Base-by-base conservation (phyloP, 2,113 vertebrate genomes). In the Opisthocomus hoazin region DNA sequence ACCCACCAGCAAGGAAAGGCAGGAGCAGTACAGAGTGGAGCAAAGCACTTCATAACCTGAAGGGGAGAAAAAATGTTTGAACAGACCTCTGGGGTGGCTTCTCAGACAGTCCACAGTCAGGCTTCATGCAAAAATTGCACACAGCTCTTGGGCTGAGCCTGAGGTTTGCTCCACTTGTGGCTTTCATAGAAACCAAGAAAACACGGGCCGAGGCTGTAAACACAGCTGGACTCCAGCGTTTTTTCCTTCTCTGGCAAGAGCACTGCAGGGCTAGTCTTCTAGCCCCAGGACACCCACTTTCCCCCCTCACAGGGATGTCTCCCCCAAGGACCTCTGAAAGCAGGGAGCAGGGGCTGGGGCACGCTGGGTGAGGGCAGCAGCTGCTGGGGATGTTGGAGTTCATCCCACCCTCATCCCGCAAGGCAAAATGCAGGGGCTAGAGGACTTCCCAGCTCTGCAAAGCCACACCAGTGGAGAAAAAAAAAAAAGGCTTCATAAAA, bases 1-100 rank as follows among this genome's bases (percentile, higher is more conserved):
- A 11, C 0, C 0, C 50, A 30, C 18, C 50, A 54, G 57, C n/a
- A 7, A 6, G 0, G 4, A 30, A 77, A 83, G n/a, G 26, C 41
- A 87, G 74, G 68, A 74, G 63, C 13, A 29, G 54, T 11, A 69
- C 45, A n/a, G n/a, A 53, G 64, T 3, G 0, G 24, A 57, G 51
- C 12, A 36, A 80, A 60, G 23, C 5, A 0, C 34, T 54, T 41
- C 6, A 4, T 17, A 76, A 66, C 32, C n/a, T 18, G n/a, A 22
- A 41, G 41, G 23, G 45, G 2, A 60, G 34, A 34, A 80, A 17
- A 0, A 8, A 9, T 32, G 51, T 56, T 54, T 39, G 34, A 58
- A 15, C 8, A 30, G 60, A 65, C 5, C 32, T 66, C 54, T 53
- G 48, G 41, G 24, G 46, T 2, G 3, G 6, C 45, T 73, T 48